Conservation (phyloP, 1,140 invertebrate species). For the Trichonephila clavipes region DNA sequence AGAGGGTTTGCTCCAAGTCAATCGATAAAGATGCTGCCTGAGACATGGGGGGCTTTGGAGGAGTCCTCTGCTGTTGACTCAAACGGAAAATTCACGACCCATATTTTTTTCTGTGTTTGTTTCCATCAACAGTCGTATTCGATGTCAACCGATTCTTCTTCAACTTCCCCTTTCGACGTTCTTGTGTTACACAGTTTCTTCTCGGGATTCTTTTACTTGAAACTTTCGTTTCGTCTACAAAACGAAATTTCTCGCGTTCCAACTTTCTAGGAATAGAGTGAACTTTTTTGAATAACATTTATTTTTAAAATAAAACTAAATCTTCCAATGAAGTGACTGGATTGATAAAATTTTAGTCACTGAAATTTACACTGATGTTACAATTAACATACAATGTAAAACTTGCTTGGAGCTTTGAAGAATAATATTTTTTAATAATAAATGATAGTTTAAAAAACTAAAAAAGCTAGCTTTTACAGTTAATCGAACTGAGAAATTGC, state of each 20-base stretch:
- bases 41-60: slow-evolving; percentile 18
- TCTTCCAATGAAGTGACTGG: no score
- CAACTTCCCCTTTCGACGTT: slow-evolving; percentile 26
- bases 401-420: no score
- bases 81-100: slow-evolving; percentile 33
- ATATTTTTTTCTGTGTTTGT: slow-evolving; percentile 54
- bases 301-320: no score
- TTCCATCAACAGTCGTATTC: slow-evolving; percentile 61
- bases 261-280: not conserved
- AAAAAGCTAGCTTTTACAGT: no score
- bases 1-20: slow-evolving; percentile 38
- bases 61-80: slow-evolving; percentile 53
- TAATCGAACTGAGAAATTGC: no score
- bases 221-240: slow-evolving; percentile 6
- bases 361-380: no score
- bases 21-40: slow-evolving; percentile 53
- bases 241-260: not conserved
- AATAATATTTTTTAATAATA: no score
- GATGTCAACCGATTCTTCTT: slow-evolving; percentile 55
- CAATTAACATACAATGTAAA: no score
- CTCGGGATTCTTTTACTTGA: slow-evolving; percentile 9
- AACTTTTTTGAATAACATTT: no score
- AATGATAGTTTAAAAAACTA: no score
- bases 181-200: slow-evolving; percentile 1
- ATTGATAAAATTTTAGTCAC: no score